Evolutionary conservation across 1,140 invertebrate genomes (phyloP), one percentile per base, ranked within the genome.

Genomic region (Pteromalus puparum): DNA sequence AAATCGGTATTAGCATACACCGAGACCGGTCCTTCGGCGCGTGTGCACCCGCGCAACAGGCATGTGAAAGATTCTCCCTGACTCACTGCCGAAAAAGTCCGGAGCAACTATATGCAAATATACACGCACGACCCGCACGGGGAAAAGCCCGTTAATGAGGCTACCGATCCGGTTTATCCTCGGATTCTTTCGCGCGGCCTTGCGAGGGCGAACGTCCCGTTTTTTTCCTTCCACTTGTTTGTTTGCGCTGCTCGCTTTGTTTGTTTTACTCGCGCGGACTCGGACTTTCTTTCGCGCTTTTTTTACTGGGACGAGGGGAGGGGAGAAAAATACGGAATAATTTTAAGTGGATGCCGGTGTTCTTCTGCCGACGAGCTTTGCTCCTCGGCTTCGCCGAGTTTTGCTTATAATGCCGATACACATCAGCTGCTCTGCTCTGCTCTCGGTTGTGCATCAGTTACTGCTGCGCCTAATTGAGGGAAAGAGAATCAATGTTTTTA

Each of bases 321-420:
- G 53, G 1, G 53, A 61, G 24, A 70, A 72, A 72, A 81, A 72
- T 81, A 15, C 78, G 5, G 30, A 68, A 46, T 46, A 70, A 72
- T 53, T 21, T 72, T 81, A 81, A 81, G 79, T 81, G 68, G 10
- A 72, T 81, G 53, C 42, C 79, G 48, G 12, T 82, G 70, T 82
- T 75, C 38, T 75, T 61, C 53, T 61, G 18, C 6, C 15, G 15
- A 18, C 53, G 53, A 61, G 53, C 21, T 61, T 61, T 61, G 21
- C 53, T 61, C 38, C 7, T 53, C 18, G 24, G 67, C 26, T 68
- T 30, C 1, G 15, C 21, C n/a, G 48, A 30, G 48, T 78, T 78
- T 34, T 61, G 53, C 53, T 61, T 18, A 53, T 34, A 34, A 34
- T 53, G 18, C 18, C 48, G 48, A 21, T 53, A 5, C 12, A 53